Percentiles rank a stretch among this genome's conserved stretches.
Evolutionary conservation across 1,140 invertebrate genomes (phyloP).

Genomic region (Solen grandis): DNA sequence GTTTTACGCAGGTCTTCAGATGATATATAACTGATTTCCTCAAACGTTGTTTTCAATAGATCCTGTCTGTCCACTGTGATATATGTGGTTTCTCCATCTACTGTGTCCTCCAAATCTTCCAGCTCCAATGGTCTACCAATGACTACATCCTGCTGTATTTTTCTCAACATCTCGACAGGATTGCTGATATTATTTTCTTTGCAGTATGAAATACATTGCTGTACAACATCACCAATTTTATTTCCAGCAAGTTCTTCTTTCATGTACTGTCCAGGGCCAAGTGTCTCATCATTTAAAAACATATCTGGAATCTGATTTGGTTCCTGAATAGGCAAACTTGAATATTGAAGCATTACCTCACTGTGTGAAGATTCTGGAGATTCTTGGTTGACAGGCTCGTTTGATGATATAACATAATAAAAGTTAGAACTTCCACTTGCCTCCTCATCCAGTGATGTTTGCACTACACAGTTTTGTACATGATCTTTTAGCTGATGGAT

Average conservation of each 20-base stretch:
- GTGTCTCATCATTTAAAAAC: neutral
- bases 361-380: too few species aligned
- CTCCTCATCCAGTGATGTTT: too few species aligned
- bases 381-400: too few species aligned
- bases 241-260: too few species aligned
- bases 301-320: too few species aligned
- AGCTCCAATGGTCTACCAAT: conserved; percentile 44
- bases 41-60: conserved; percentile 30
- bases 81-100: conserved; percentile 41
- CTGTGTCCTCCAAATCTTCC: neutral
- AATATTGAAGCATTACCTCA: too few species aligned
- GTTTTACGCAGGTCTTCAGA: conserved; percentile 18
- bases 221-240: conserved; percentile 4
- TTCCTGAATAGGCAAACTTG: neutral
- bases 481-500: neutral
- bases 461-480: conserved; percentile 1
- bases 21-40: conserved; percentile 28
- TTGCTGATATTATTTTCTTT: conserved; percentile 15
- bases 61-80: conserved; percentile 38
- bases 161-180: conserved; percentile 50
- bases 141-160: conserved; percentile 37
- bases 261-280: neutral
- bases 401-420: too few species aligned
- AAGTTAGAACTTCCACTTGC: too few species aligned
- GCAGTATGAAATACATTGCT: conserved; percentile 21